These are phyloP conservation scores for Peromyscus nudipes DNA, from an alignment of 2,797 vertebrate genomes.

Conservation along the genomic window DNA sequence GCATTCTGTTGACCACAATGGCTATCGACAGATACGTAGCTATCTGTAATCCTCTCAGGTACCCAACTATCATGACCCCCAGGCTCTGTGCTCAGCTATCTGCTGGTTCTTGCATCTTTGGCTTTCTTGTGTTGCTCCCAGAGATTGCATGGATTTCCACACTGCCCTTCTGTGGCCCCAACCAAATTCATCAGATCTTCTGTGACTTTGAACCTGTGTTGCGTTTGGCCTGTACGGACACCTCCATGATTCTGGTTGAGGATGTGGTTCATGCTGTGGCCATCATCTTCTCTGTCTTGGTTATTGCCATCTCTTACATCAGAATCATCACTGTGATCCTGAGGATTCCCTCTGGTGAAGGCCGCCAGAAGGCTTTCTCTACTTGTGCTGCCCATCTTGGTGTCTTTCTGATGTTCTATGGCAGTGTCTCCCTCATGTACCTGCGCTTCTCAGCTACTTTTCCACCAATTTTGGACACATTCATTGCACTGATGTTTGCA, in stretches of 20 bases:
- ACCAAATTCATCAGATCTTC: slow-evolving; percentile 88
- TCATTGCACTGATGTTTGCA: slow-evolving; percentile 75
- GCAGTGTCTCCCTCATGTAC: slow-evolving; percentile 81
- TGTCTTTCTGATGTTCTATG: slow-evolving; percentile 88
- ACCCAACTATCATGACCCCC: slow-evolving; percentile 84
- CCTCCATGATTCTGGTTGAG: slow-evolving; percentile 84
- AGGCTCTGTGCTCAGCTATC: slow-evolving; percentile 77
- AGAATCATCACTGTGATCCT: slow-evolving; percentile 86
- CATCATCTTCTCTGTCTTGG: slow-evolving; percentile 84
- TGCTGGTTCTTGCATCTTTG: slow-evolving; percentile 71
- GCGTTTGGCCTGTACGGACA: slow-evolving; percentile 82
- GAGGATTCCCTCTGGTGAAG: slow-evolving; percentile 83
- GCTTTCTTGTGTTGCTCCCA: slow-evolving; percentile 68
- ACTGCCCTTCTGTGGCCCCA: slow-evolving; percentile 88
- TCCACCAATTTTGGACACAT: slow-evolving; percentile 58
- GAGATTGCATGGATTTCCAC: slow-evolving; percentile 86
- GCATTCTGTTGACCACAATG: slow-evolving; percentile 79
- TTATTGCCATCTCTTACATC: slow-evolving; percentile 88
- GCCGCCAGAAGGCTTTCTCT: slow-evolving; percentile 88
- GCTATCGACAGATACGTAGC: slow-evolving; percentile 77
- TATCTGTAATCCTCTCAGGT: slow-evolving; percentile 81
- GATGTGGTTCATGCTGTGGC: slow-evolving; percentile 84
- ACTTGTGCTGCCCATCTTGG: slow-evolving; percentile 90
- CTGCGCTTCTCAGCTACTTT: slow-evolving; percentile 70
- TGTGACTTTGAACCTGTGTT: slow-evolving; percentile 89